Percentiles rank a stretch among this genome's conserved stretches.
phyloP scores from a whole-genome alignment of 2,797 vertebrate species.

The Sylvia borin region DNA sequence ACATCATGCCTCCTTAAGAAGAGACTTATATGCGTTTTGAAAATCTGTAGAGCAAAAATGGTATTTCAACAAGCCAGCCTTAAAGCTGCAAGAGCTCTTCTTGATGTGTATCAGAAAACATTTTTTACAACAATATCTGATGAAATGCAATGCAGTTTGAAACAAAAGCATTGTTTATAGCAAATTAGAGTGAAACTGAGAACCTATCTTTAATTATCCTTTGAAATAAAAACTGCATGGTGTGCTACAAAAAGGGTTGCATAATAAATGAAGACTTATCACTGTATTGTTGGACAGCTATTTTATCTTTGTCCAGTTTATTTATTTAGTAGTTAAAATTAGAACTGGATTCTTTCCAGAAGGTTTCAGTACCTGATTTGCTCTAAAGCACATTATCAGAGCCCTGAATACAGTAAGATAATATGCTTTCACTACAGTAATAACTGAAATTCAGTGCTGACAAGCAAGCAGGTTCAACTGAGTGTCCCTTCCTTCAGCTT shows the following conservation, averaged over 20 bases:
- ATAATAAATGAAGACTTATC: neutral
- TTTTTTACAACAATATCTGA: neutral
- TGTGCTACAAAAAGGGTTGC: neutral
- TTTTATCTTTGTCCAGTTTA: neutral
- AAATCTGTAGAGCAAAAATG: neutral
- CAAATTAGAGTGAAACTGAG: constrained; percentile 23
- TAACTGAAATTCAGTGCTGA: constrained; percentile 38
- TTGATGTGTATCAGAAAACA: neutral
- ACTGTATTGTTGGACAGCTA: neutral
- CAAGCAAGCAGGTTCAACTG: neutral
- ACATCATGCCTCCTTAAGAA: neutral
- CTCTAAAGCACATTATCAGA: neutral
- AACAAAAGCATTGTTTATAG: neutral
- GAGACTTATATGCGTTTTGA: neutral
- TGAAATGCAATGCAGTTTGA: neutral
- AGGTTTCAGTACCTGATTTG: neutral
- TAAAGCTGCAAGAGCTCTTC: neutral
- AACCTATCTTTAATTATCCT: neutral
- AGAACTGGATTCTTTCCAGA: constrained; percentile 18
- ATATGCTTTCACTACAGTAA: neutral
- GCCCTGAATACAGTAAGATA: constrained; percentile 4
- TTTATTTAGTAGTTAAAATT: constrained; percentile 28
- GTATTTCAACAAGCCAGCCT: neutral
- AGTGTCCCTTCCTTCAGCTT: neutral
- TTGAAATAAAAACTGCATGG: neutral